Conservation (phyloP, 2,113 vertebrate species). For the Tyto alba region DNA sequence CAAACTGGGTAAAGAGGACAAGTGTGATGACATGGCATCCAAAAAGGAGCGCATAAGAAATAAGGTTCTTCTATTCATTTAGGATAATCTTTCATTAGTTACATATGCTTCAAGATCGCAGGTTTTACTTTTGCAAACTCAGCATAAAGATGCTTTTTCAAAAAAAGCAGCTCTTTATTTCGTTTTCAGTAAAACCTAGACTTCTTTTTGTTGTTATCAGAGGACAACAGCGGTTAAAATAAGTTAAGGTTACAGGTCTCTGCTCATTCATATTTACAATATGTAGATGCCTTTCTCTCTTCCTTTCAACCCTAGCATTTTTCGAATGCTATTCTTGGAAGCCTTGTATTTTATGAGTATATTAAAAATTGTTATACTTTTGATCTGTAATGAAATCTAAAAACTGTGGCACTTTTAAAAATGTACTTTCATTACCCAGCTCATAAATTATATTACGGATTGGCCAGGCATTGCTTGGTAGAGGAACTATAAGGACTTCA, state of each 20-base stretch:
- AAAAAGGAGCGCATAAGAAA: slow-evolving; percentile 89
- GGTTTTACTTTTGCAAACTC: slow-evolving; percentile 16
- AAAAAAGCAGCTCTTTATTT: background rate
- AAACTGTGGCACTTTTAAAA: background rate
- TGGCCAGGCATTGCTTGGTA: background rate
- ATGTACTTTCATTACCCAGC: background rate
- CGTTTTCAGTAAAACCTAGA: background rate
- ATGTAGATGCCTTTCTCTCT: background rate
- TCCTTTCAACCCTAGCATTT: background rate
- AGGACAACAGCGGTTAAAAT: background rate
- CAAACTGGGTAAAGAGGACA: slow-evolving; percentile 85
- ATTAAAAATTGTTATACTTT: background rate
- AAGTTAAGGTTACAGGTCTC: background rate
- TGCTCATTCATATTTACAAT: background rate
- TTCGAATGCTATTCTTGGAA: background rate
- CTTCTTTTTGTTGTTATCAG: background rate
- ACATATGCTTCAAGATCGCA: slow-evolving; percentile 19
- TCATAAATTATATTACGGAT: background rate
- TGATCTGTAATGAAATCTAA: background rate
- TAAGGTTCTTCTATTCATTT: slow-evolving; percentile 81
- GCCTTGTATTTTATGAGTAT: background rate
- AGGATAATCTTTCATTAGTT: slow-evolving; percentile 65
- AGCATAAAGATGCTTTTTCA: background rate
- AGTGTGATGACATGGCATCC: slow-evolving; percentile 79
- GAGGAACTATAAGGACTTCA: background rate